Base-by-base conservation (phyloP, 2,113 vertebrate species). In the Aptenodytes patagonicus region DNA sequence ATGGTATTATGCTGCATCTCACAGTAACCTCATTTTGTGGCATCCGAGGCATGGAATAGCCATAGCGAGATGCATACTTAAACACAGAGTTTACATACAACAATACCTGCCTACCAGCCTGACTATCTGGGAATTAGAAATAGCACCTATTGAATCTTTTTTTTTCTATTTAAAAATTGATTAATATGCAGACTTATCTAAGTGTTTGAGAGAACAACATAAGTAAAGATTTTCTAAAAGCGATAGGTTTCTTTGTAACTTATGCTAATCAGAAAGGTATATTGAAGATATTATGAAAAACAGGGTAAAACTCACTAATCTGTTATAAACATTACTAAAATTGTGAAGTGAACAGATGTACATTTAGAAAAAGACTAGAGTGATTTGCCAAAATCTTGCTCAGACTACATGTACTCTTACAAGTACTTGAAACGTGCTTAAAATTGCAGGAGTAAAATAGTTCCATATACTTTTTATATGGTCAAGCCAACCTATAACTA, bases 31-130 rank as follows among this genome's bases (percentile, higher is more conserved):
- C 5, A 34, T 64, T 91, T 68, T 69, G 19, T 25, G 29, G 28
- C 36, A 17, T 25, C 4, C 10, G 2, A 7, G 13, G 6, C 21
- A 58, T 10, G 11, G 38, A 83, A 80, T 4, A 80, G 12, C 5
- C 1, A 0, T 17, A 71, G n/a, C 0, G 1, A 86, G 32, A 13
- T 29, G 29, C 38, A n/a, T 49, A 18, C 4, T 21, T 60, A 72
- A 62, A 76, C 6, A 28, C 15, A 49, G n/a, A 80, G 5, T 52
- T 72, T 60, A 19, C 9, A n/a, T 11, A 20, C 49, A 69, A 38
- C 32, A 64, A 24, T 34, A 32, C 11, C n/a, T 68, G 17, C 34
- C 46, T 62, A 31, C 5, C 31, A 55, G 61, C 3, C 58, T 66
- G 44, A 32, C 17, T 46, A 15, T 6, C 16, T 40, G 49, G 31